Conservation (phyloP, 2,888 invertebrate genomes). For the Tethea ocularis region DNA sequence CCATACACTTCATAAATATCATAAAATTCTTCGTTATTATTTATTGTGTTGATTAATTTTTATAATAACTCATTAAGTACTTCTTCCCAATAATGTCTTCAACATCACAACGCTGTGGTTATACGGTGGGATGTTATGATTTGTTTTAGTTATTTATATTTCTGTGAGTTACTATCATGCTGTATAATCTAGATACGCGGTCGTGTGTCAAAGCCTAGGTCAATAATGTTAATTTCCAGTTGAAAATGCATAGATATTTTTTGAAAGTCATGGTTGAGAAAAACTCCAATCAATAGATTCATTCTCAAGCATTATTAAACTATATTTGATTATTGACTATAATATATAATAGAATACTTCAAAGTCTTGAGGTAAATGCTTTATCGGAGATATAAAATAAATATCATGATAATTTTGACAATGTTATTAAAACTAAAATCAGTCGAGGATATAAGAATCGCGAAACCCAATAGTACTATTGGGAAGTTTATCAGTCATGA, state of each 20-base stretch:
- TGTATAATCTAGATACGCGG: neutral
- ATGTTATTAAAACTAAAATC: neutral
- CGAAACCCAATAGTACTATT: neutral
- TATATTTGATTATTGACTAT: neutral
- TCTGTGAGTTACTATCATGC: neutral
- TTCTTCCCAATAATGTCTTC: neutral
- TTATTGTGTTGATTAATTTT: constrained; percentile 7
- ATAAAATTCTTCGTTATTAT: neutral
- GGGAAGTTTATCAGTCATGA: neutral
- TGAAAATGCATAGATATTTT: neutral
- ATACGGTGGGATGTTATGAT: neutral
- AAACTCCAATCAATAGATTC: neutral
- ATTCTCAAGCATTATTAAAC: neutral
- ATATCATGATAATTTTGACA: neutral
- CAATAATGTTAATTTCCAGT: neutral
- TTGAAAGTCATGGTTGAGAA: neutral
- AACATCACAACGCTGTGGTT: neutral
- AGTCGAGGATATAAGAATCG: neutral
- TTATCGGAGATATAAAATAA: neutral
- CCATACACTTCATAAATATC: neutral
- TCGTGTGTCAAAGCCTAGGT: too few species aligned
- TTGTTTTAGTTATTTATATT: neutral
- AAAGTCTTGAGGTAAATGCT: neutral
- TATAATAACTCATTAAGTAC: neutral
- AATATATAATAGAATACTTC: neutral